Evolutionary conservation across 1,140 invertebrate species (phyloP), one percentile per base, ranked within the genome.

Genomic region (Meloidogyne hapla): DNA sequence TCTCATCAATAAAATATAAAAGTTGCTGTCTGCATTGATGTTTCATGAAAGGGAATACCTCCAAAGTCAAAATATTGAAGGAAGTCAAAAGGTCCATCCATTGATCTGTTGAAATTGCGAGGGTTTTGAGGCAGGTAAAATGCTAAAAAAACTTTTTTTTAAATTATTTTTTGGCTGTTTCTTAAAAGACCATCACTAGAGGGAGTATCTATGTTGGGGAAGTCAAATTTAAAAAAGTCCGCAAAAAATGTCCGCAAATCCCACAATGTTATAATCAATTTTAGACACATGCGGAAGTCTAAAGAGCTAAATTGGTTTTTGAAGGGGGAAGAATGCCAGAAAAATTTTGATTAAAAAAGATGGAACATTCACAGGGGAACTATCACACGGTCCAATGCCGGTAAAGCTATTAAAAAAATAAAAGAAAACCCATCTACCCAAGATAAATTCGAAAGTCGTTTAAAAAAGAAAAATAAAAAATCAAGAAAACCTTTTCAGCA

Each of bases 61-160:
- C 78, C 42, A 23, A 81, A 68, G 21, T 75, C 81, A 23, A 79
- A 42, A 26, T 79, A 77, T 61, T 62, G 62, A 23, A 79, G 12
- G 18, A 66, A 42, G 21, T 67, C n/a, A 65, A 81, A 56, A 56
- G 18, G 18, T 18, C 18, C 5, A 13, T 56, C 48, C 48, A 56
- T 56, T 56, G 48, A 0, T 56, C 48, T 6, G 48, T 70, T 69
- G 79, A 79, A 42, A 74, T 69, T 21, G 62, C 78, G 21, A 65
- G 48, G 63, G 66, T n/a, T 28, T 78, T 13, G 25, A 78, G 1
- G 33, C 15, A 64, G 4, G 25, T 48, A 18, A 65, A 42, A 6
- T 68, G 69, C 45, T 61, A 25, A 12, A 56, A 45, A 15, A 15
- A 1, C 9, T 71, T 23, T 48, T 72, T 79, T 18, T 10, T 25